Evolutionary conservation across 1,140 invertebrate genomes (phyloP).

Genomic region (Drosophila persimilis): DNA sequence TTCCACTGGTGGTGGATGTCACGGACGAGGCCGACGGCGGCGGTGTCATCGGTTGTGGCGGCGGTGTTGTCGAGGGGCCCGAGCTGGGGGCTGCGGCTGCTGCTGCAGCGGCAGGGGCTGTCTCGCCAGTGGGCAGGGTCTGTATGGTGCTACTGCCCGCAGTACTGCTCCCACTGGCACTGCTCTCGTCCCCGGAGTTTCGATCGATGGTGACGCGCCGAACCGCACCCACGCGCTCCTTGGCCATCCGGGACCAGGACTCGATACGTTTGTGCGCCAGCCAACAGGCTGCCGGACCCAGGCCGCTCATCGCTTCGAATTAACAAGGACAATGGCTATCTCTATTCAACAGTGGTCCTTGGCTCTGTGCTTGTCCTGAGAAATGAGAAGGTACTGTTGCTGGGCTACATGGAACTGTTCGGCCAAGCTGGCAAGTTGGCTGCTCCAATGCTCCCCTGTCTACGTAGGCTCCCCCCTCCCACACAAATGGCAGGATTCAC

Average conservation of each 20-base stretch:
- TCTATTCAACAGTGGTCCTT: conserved; percentile 1
- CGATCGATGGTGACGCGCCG: conserved; percentile 85
- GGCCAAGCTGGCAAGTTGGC: conserved; percentile 1
- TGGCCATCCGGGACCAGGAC: conserved; percentile 88
- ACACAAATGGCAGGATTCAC: conserved; percentile 2
- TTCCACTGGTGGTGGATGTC: conserved; percentile 81
- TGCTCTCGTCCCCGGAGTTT: conserved; percentile 84
- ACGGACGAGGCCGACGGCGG: conserved; percentile 80
- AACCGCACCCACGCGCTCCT: conserved; percentile 86
- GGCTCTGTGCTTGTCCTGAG: background rate
- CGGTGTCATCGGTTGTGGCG: conserved; percentile 83
- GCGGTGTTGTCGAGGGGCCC: conserved; percentile 72
- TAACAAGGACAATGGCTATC: conserved; percentile 6
- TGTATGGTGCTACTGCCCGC: conserved; percentile 51
- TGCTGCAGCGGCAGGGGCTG: background rate
- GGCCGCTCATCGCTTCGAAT: conserved; percentile 84
- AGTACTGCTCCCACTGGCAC: conserved; percentile 36
- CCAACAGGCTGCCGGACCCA: conserved; percentile 88
- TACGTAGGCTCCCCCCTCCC: background rate
- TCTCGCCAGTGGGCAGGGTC: conserved; percentile 37
- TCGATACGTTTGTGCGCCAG: conserved; percentile 88
- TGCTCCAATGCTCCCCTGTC: conserved; percentile 29
- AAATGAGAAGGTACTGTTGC: conserved; percentile 19
- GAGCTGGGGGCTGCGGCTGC: conserved; percentile 4
- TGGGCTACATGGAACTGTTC: conserved; percentile 8